Conservation (phyloP, 2,113 vertebrate species). For the Micronycteris hirsuta region DNA sequence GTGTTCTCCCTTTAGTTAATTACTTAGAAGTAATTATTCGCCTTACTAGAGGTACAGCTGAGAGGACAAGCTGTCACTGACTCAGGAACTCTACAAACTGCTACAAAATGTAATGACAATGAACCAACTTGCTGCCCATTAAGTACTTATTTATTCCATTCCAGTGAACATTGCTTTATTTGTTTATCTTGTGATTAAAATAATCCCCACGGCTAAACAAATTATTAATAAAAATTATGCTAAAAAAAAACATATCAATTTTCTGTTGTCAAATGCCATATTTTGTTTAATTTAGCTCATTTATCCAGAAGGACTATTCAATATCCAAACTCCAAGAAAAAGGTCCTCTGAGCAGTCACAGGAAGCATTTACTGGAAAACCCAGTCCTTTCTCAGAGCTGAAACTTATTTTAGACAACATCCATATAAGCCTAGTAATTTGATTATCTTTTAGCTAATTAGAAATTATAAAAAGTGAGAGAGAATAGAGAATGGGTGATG, state of each 20-base stretch:
- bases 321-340: background rate
- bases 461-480: slow-evolving; percentile 19
- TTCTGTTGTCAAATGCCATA: background rate
- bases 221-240: background rate
- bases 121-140: background rate
- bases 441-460: slow-evolving; percentile 13
- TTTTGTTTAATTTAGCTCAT: background rate
- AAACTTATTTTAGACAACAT: background rate
- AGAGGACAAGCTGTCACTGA: slow-evolving; percentile 14
- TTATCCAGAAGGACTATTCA: slow-evolving; percentile 3
- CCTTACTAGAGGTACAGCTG: background rate
- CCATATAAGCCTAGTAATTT: background rate
- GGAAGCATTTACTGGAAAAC: slow-evolving; percentile 8
- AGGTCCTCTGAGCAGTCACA: background rate
- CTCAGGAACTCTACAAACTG: slow-evolving; percentile 32
- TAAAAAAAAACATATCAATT: background rate
- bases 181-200: slow-evolving; percentile 23
- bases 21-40: slow-evolving; percentile 2
- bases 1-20: slow-evolving; percentile 19
- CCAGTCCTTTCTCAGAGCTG: background rate
- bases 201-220: background rate
- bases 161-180: background rate
- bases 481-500: background rate
- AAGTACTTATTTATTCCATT: background rate
- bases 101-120: background rate